These are phyloP conservation scores for Platichthys flesus DNA, from an alignment of 2,113 vertebrate species.

Conservation along the genomic window DNA sequence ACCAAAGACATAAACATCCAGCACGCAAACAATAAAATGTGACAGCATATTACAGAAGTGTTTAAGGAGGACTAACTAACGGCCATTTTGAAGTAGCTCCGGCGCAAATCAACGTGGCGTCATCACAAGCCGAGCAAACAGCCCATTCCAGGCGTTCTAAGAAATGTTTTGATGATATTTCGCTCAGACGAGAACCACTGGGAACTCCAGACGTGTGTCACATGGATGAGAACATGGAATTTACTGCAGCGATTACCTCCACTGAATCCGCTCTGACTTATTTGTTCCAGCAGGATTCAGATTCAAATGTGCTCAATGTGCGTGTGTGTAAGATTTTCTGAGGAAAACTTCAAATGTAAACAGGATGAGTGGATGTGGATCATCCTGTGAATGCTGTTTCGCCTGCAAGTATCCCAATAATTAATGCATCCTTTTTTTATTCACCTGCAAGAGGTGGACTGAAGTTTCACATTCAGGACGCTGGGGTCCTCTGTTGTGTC, in stretches of 20 bases:
- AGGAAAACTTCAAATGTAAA: conserved; percentile 27
- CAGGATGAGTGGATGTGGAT: conserved; percentile 11
- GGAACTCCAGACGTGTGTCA: conserved; percentile 23
- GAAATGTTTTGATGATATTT: background rate
- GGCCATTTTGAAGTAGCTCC: too few relatives aligned
- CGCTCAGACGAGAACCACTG: conserved; percentile 6
- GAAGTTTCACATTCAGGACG: conserved; percentile 36
- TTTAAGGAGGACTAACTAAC: too few relatives aligned
- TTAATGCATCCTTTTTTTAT: conserved; percentile 46
- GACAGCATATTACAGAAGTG: too few relatives aligned
- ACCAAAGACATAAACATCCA: too few relatives aligned
- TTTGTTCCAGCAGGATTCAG: conserved; percentile 31
- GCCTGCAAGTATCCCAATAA: conserved; percentile 21
- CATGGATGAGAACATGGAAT: conserved; percentile 26
- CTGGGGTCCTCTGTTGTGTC: conserved; percentile 35
- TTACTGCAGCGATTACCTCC: conserved; percentile 43
- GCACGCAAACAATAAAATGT: too few relatives aligned
- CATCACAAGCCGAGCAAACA: too few relatives aligned
- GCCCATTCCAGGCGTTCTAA: too few relatives aligned
- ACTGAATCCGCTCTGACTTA: conserved; percentile 52
- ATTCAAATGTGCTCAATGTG: conserved; percentile 29
- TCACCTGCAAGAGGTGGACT: conserved; percentile 31
- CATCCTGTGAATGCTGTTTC: background rate
- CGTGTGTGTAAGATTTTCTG: background rate
- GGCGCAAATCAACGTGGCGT: too few relatives aligned